Conservation (phyloP, 2,797 vertebrate species). For the Phoxinus dragarum region DNA sequence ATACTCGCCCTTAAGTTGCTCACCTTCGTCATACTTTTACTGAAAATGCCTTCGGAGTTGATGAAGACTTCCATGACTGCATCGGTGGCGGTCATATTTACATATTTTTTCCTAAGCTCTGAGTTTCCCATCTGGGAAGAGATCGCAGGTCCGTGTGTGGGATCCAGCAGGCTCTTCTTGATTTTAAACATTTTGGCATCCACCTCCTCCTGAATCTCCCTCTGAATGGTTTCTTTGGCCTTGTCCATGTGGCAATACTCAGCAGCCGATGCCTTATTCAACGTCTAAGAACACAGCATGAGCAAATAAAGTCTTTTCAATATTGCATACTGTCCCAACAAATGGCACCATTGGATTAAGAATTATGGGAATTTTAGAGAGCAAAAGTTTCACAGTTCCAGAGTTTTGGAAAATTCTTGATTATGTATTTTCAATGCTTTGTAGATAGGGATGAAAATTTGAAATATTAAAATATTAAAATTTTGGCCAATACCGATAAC, state of each 20-base stretch:
- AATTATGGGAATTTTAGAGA: not conserved
- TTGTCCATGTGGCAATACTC: constrained; percentile 66
- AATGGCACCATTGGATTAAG: not conserved
- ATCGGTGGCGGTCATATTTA: constrained; percentile 69
- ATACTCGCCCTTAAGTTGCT: not conserved
- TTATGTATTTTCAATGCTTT: not conserved
- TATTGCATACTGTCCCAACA: not conserved
- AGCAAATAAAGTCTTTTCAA: not conserved
- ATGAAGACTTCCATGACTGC: constrained; percentile 74
- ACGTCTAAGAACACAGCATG: constrained; percentile 63
- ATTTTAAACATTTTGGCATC: constrained; percentile 72
- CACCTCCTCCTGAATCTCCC: constrained; percentile 78
- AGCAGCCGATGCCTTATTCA: constrained; percentile 65
- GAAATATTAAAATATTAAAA: too few species aligned
- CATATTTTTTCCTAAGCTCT: constrained; percentile 78
- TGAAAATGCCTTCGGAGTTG: constrained; percentile 73
- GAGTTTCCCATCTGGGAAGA: constrained; percentile 65
- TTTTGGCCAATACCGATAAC: too few species aligned
- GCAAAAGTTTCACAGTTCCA: not conserved
- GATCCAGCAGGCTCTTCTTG: constrained; percentile 75
- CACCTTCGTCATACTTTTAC: constrained; percentile 73
- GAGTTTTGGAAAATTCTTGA: not conserved
- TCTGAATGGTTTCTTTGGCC: constrained; percentile 73
- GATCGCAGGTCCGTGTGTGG: constrained; percentile 59
- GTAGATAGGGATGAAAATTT: too few species aligned